These are phyloP conservation scores for Heterodera schachtii DNA, from an alignment of 1,140 invertebrate genomes.

Conservation along the genomic window DNA sequence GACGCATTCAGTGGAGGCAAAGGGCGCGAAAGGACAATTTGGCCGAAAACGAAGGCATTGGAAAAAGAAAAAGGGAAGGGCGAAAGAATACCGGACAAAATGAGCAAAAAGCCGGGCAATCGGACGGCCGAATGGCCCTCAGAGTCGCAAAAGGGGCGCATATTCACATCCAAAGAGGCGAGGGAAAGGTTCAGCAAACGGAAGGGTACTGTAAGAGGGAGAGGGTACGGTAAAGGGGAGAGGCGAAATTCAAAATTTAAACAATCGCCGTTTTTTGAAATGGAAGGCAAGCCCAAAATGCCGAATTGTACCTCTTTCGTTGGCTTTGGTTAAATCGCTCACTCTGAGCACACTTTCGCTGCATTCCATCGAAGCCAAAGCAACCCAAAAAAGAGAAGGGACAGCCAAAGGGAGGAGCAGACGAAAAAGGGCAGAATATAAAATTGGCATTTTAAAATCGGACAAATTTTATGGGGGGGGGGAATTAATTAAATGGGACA, in stretches of 20 bases:
- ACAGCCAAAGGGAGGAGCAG: not conserved
- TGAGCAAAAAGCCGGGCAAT: constrained; percentile 21
- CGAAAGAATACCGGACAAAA: constrained; percentile 10
- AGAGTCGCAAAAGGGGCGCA: constrained; percentile 12
- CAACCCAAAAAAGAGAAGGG: not conserved
- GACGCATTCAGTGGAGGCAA: constrained; percentile 7
- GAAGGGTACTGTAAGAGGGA: not conserved
- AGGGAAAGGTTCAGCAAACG: constrained; percentile 1
- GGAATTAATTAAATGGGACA: too few relatives aligned
- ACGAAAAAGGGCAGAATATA: not conserved
- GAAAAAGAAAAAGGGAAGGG: too few relatives aligned
- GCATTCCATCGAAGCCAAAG: not conserved
- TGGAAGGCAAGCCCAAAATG: too few relatives aligned
- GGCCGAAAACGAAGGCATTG: not conserved
- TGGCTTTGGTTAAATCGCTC: not conserved
- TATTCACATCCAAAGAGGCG: not conserved
- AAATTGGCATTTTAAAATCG: not conserved
- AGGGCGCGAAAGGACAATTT: not conserved
- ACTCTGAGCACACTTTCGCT: not conserved
- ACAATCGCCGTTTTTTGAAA: too few relatives aligned
- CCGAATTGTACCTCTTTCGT: not conserved
- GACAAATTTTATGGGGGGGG: not conserved
- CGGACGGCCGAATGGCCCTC: constrained; percentile 10
- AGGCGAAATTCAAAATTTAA: too few relatives aligned
- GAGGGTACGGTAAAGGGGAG: not conserved